Evolutionary conservation across 1,140 invertebrate species (phyloP), one percentile per base, ranked within the genome.

Genomic region (Phenacoccus solenopsis): DNA sequence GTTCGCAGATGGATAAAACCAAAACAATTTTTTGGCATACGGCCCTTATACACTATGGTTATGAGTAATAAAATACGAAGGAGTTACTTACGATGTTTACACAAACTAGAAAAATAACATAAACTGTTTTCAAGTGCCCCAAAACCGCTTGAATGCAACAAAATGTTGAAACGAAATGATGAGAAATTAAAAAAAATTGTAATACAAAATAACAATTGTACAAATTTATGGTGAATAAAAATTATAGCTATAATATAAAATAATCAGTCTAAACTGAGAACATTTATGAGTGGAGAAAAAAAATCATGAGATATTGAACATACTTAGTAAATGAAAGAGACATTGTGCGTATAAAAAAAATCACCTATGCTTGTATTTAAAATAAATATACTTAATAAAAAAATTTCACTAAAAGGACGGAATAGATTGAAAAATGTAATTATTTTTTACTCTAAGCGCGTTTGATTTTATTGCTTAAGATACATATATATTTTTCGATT

Each of bases 351-450:
- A 28, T 28, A 20, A 49, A 67, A 67, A 28, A 67, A 28, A 59
- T 28, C 30, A 64, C 10, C 21, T 27, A 13, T 24, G 22, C 0
- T 20, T 20, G 24, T 30, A 28, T 4, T 12, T 0, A 69, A 24
- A 64, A 25, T 35, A n/a, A 27, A 56, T 73, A 82, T 49, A n/a
- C 5, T n/a, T n/a, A n/a, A n/a, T 9, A 49, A 9, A 49, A 49
- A 49, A 49, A 49, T 49, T 49, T 49, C 3, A 49, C n/a, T n/a
- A n/a, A 49, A 49, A 16, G 38, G 38, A 49, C 38, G 38, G 38
- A 32, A 49, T 49, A 49, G n/a, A n/a, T n/a, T n/a, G n/a, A n/a
- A n/a, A n/a, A n/a, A n/a, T n/a, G n/a, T n/a, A n/a, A n/a, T n/a
- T n/a, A n/a, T n/a, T n/a, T n/a, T n/a, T n/a, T n/a, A n/a, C n/a